These are phyloP conservation scores for Centropyge bicolor DNA, from an alignment of 2,797 vertebrate genomes.

Conservation along the genomic window DNA sequence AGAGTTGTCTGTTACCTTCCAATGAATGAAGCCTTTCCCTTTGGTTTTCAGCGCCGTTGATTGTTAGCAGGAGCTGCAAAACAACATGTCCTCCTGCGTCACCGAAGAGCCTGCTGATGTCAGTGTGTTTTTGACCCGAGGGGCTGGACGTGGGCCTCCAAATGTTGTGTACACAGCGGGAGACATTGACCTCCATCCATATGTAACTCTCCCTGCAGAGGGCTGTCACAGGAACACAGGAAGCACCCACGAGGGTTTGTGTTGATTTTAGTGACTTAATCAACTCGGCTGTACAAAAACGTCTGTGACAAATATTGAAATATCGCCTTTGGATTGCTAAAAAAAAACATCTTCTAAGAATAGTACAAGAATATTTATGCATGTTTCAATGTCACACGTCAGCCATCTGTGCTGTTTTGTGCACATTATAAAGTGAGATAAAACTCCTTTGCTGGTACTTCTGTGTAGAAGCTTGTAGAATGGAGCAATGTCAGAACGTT, in stretches of 20 bases:
- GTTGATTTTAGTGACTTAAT: conserved; percentile 36
- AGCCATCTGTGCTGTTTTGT: too few relatives aligned
- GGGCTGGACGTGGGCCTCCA: conserved; percentile 39
- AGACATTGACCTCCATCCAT: conserved; percentile 69
- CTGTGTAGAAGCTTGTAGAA: not conserved
- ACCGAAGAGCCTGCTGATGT: conserved; percentile 70
- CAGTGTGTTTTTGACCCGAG: conserved; percentile 68
- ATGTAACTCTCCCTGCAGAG: conserved; percentile 17
- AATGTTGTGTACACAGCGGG: conserved; percentile 76
- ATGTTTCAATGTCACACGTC: too few relatives aligned
- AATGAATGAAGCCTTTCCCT: conserved; percentile 57
- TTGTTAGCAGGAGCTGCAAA: conserved; percentile 60
- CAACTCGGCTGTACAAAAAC: not conserved
- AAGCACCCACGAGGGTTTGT: not conserved
- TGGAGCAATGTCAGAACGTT: not conserved
- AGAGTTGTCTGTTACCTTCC: conserved; percentile 41
- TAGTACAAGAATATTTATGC: too few relatives aligned
- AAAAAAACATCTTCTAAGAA: not conserved
- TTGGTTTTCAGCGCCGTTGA: conserved; percentile 44
- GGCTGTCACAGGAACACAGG: conserved; percentile 23
- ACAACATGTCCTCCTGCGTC: conserved; percentile 71
- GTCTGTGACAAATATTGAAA: not conserved
- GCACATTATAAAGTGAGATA: too few relatives aligned
- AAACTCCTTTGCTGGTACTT: not conserved
- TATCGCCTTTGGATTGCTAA: not conserved